Percentiles rank a stretch among this genome's conserved stretches.
Evolutionary conservation across 1,140 invertebrate species (phyloP).

Genomic region (Diabrotica virgifera): DNA sequence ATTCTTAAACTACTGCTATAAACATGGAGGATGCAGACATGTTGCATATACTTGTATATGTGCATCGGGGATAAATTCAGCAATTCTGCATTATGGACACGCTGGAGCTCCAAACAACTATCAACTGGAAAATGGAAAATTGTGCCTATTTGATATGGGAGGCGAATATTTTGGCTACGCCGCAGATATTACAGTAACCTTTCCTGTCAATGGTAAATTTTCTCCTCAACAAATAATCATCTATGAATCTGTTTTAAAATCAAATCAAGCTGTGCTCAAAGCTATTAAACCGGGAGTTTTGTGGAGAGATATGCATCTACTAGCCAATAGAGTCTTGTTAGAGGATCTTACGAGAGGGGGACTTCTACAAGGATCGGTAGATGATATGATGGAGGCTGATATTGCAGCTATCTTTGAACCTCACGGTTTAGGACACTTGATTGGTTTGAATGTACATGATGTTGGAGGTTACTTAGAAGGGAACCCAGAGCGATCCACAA

Average conservation of each 20-base stretch:
- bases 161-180: slow-evolving; percentile 95
- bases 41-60: slow-evolving; percentile 94
- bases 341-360: slow-evolving; percentile 71
- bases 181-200: slow-evolving; percentile 96
- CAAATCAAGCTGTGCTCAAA: slow-evolving; percentile 79
- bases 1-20: slow-evolving; percentile 83
- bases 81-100: slow-evolving; percentile 96
- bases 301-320: slow-evolving; percentile 92
- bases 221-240: slow-evolving; percentile 88
- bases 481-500: slow-evolving; percentile 58
- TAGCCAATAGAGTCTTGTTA: slow-evolving; percentile 79
- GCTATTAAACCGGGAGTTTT: slow-evolving; percentile 83
- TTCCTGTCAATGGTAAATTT: slow-evolving; percentile 95
- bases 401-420: slow-evolving; percentile 91
- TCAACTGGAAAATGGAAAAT: slow-evolving; percentile 78
- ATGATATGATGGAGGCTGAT: slow-evolving; percentile 81
- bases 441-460: slow-evolving; percentile 96
- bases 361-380: slow-evolving; percentile 77
- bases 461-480: slow-evolving; percentile 85
- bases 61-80: slow-evolving; percentile 83
- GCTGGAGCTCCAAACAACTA: slow-evolving; percentile 89
- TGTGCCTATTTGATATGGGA: slow-evolving; percentile 98
- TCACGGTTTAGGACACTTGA: slow-evolving; percentile 92
- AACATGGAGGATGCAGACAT: slow-evolving; percentile 74
- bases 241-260: slow-evolving; percentile 89